Conservation (phyloP, 2,797 vertebrate species). For the Leptodactylus fallax region DNA sequence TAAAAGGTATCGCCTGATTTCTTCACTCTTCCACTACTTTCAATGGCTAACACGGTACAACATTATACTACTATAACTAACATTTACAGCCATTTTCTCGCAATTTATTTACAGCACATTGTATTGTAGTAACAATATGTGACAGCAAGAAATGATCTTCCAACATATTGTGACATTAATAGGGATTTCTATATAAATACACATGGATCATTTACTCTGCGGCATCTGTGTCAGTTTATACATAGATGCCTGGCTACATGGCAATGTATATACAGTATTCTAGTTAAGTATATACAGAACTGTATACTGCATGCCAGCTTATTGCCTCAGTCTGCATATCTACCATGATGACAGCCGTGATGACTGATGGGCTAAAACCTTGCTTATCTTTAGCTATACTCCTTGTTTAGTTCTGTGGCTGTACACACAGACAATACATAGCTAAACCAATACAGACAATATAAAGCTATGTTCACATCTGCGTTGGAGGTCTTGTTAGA, state of each 20-base stretch:
- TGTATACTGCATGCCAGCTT: neutral
- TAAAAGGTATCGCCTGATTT: too few relatives aligned
- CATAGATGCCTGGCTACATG: neutral
- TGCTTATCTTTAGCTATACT: neutral
- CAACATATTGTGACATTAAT: neutral
- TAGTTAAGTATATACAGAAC: slow-evolving; percentile 15
- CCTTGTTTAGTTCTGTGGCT: neutral
- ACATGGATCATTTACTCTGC: neutral
- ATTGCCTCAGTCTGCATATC: slow-evolving; percentile 3
- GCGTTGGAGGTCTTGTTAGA: too few relatives aligned
- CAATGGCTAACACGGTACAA: too few relatives aligned
- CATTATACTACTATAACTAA: neutral
- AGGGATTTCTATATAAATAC: neutral
- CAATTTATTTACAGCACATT: neutral
- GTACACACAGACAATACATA: too few relatives aligned
- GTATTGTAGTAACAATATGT: neutral
- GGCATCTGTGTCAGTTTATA: neutral
- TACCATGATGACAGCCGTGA: neutral
- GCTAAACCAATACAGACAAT: too few relatives aligned
- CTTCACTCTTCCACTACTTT: too few relatives aligned
- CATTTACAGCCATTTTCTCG: neutral
- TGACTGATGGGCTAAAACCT: neutral
- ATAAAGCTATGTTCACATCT: too few relatives aligned
- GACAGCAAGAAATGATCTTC: neutral
- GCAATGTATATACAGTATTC: slow-evolving; percentile 17